A percentile compares a stretch with the other conserved stretches of the same genome.
Conservation (phyloP, 2,113 vertebrate species). For the Origma solitaria region DNA sequence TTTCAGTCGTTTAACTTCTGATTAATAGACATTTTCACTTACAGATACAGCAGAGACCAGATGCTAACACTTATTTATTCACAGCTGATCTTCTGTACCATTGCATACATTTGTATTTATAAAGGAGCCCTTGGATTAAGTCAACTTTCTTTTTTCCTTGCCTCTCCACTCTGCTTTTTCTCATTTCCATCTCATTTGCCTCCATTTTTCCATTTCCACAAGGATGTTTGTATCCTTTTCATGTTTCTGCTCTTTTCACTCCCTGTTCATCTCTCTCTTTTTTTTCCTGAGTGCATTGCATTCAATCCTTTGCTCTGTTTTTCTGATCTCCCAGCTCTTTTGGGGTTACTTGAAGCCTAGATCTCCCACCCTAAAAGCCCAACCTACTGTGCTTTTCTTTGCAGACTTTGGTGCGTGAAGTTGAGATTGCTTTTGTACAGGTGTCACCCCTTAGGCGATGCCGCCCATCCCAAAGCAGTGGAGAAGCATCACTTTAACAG, state of each 20-base stretch:
- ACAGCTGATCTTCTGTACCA: neutral
- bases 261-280: neutral
- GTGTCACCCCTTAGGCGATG: neutral
- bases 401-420: neutral
- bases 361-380: neutral
- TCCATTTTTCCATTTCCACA: neutral
- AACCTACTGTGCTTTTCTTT: neutral
- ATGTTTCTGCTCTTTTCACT: neutral
- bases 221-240: neutral
- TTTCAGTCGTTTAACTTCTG: neutral
- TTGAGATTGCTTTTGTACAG: neutral
- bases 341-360: neutral
- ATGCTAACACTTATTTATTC: neutral
- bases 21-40: constrained; percentile 32
- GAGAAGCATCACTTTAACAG: neutral
- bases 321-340: neutral
- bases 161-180: neutral
- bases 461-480: neutral
- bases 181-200: neutral
- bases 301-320: neutral
- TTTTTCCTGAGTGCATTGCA: neutral
- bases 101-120: neutral
- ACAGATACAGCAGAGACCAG: constrained; percentile 27
- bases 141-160: neutral
- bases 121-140: neutral